Base-by-base conservation (phyloP, 1,140 invertebrate genomes). In the Lucilia cuprina region DNA sequence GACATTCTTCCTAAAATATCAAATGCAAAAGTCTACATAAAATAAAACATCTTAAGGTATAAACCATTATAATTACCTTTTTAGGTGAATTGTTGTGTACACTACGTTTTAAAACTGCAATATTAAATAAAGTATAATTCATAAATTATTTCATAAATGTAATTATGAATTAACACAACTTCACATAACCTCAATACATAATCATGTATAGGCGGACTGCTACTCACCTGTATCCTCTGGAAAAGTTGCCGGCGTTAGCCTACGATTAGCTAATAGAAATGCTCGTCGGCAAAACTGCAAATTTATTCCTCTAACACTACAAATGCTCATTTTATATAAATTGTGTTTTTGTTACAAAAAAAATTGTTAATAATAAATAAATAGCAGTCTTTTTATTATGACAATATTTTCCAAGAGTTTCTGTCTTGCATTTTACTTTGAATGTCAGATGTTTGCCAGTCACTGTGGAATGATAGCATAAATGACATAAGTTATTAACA, bases 1-100 rank as follows among this genome's bases (percentile, higher is more conserved):
- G 50, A 49, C 60, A 35, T 65, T 60, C 30, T 34, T 82, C 82
- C 82, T 82, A 35, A 47, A 30, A 82, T 41, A 0, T 2, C 41
- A 41, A 41, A 8, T 41, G 41, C 10, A 41, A 2, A 41, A 41
- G 7, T 8, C 7, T 10, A 41, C 41, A 41, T 41, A 5, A 5
- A 41, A 41, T 41, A 41, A 41, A 7, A 41, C 41, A 41, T 8
- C 41, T 41, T 41, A 3, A 41, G 5, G 5, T 41, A 3, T 41
- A 30, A 30, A 30, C 25, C 41, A 41, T 41, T 41, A 41, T 41
- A 41, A 89, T 90, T 86, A 90, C 89, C 89, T 89, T 90, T 88
- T 90, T 85, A 89, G 87, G 89, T 74, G 90, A 85, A 75, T 85
- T 87, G 85, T 86, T 88, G 87, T 88, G 88, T 7, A 85, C 86